phyloP scores from a whole-genome alignment of 2,113 vertebrate genomes.

The Emydura subglobosa region DNA sequence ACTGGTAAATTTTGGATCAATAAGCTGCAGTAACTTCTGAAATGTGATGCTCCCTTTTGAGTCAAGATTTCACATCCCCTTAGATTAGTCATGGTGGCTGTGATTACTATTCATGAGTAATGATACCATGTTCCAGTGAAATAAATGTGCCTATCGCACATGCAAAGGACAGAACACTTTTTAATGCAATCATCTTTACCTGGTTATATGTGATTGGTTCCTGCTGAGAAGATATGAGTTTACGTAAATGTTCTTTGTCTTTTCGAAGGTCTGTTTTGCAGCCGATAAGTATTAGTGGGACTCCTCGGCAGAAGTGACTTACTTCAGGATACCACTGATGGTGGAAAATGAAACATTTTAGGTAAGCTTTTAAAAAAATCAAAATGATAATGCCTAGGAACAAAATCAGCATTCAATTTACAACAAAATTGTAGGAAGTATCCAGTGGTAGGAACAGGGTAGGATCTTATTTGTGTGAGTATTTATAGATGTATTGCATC shows the following conservation, averaged over 20 bases:
- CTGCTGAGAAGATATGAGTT: constrained; percentile 84
- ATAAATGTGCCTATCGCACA: background rate
- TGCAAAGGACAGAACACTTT: background rate
- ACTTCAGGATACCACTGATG: constrained; percentile 94
- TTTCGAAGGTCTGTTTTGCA: constrained; percentile 97
- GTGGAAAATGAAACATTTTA: background rate
- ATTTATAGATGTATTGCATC: background rate
- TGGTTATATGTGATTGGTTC: constrained; percentile 91
- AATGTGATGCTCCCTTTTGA: background rate
- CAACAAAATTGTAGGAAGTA: background rate
- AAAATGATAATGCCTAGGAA: background rate
- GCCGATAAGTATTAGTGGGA: constrained; percentile 91
- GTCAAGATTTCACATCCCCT: background rate
- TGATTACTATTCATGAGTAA: background rate
- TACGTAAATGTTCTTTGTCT: constrained; percentile 91
- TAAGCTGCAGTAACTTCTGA: background rate
- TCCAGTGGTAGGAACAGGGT: background rate
- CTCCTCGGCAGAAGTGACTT: constrained; percentile 90
- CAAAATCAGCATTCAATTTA: background rate
- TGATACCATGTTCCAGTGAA: background rate
- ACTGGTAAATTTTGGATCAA: background rate
- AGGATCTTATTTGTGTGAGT: background rate
- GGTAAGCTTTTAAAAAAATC: background rate
- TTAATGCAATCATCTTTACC: constrained; percentile 63
- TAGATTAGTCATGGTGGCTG: background rate